phyloP scores from a whole-genome alignment of 2,113 vertebrate species.

The Trachemys scripta region DNA sequence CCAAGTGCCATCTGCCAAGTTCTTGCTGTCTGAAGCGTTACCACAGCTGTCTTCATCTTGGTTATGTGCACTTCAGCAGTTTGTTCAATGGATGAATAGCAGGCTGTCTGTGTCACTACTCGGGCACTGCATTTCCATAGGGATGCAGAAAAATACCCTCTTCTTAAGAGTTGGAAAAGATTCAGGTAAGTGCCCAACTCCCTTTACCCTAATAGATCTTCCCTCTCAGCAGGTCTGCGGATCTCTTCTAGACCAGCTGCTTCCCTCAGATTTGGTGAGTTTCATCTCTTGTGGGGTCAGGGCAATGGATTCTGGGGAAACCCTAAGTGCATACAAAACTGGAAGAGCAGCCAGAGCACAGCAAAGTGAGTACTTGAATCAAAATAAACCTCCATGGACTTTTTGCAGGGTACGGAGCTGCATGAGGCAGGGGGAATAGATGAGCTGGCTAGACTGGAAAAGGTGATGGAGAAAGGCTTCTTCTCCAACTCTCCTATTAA shows the following conservation, averaged over 20 bases:
- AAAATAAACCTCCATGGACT: neutral
- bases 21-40: neutral
- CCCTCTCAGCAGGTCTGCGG: neutral
- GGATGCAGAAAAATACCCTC: neutral
- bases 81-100: neutral
- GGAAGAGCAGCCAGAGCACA: neutral
- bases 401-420: neutral
- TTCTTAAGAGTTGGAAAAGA: neutral
- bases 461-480: neutral
- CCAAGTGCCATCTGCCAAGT: neutral
- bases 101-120: neutral
- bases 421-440: neutral
- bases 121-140: neutral
- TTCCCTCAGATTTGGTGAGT: neutral
- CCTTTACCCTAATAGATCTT: neutral
- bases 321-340: neutral
- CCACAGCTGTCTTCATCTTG: rapidly evolving
- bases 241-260: neutral
- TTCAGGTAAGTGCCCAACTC: neutral
- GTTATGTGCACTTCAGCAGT: neutral
- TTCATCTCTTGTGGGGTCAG: neutral
- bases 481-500: neutral
- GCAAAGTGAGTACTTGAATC: neutral
- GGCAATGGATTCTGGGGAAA: neutral
- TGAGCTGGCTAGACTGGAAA: neutral